A percentile compares a stretch with the other conserved stretches of the same genome.
Conservation (phyloP, 2,797 vertebrate genomes). For the Spea hammondii region DNA sequence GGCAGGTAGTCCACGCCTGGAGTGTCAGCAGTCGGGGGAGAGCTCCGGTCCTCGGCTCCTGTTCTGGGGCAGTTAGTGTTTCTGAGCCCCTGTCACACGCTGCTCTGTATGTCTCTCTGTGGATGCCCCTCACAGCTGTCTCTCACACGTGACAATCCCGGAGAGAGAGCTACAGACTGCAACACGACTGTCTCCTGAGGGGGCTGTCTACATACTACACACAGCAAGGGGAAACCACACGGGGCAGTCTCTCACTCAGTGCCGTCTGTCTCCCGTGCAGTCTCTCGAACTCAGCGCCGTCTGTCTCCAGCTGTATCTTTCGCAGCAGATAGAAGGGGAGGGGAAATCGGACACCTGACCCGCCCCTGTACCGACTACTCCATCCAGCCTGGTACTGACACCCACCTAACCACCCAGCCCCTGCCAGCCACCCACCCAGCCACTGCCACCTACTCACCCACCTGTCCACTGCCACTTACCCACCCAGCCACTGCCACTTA, state of each 20-base stretch:
- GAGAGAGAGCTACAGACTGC: neutral
- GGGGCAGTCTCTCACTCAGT: neutral
- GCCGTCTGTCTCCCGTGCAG: neutral
- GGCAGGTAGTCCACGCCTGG: too few species aligned
- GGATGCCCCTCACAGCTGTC: neutral
- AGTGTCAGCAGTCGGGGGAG: too few species aligned
- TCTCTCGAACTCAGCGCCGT: conserved; percentile 9
- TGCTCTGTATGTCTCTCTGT: too few species aligned
- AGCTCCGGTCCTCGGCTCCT: too few species aligned
- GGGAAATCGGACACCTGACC: conserved; percentile 1
- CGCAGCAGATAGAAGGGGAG: conserved; percentile 17
- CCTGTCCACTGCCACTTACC: neutral
- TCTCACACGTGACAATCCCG: neutral
- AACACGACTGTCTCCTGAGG: neutral
- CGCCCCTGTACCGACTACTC: neutral
- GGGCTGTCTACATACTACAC: neutral
- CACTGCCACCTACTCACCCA: neutral
- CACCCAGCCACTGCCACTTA: neutral
- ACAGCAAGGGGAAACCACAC: neutral
- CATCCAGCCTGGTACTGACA: neutral
- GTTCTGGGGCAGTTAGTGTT: too few species aligned
- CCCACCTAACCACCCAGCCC: neutral
- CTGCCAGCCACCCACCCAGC: neutral
- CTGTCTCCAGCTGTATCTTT: conserved; percentile 20
- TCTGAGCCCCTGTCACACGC: too few species aligned